phyloP scores from a whole-genome alignment of 2,888 invertebrate species.

The Tipula unca region DNA sequence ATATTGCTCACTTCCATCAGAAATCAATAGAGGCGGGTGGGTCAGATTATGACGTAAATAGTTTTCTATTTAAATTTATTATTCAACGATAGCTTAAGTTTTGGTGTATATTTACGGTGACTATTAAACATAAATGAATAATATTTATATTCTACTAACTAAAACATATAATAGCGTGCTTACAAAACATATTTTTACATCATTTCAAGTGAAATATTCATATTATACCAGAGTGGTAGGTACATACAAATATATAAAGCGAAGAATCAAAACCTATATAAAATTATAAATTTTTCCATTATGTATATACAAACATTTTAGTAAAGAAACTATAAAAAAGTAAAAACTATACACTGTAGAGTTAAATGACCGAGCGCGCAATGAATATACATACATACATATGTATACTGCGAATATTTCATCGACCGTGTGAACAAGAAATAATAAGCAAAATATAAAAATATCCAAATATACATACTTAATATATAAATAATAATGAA shows the following conservation, averaged over 20 bases:
- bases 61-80: too few relatives aligned
- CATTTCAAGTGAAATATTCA: not conserved
- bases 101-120: too few relatives aligned
- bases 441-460: not conserved
- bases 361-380: not conserved
- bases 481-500: not conserved
- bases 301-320: not conserved
- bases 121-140: not conserved
- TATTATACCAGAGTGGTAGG: not conserved
- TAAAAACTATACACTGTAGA: not conserved
- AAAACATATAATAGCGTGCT: not conserved
- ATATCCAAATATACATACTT: not conserved
- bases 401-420: not conserved
- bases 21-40: too few relatives aligned
- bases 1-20: too few relatives aligned
- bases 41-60: too few relatives aligned
- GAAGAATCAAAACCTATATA: not conserved
- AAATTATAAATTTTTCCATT: not conserved
- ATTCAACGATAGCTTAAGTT: too few relatives aligned
- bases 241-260: not conserved
- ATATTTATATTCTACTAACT: too few relatives aligned
- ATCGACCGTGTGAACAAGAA: constrained; percentile 8
- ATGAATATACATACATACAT: not conserved
- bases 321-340: not conserved
- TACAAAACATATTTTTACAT: not conserved